Base-by-base conservation (phyloP, 2,888 invertebrate genomes). In the Tridacna crocea region DNA sequence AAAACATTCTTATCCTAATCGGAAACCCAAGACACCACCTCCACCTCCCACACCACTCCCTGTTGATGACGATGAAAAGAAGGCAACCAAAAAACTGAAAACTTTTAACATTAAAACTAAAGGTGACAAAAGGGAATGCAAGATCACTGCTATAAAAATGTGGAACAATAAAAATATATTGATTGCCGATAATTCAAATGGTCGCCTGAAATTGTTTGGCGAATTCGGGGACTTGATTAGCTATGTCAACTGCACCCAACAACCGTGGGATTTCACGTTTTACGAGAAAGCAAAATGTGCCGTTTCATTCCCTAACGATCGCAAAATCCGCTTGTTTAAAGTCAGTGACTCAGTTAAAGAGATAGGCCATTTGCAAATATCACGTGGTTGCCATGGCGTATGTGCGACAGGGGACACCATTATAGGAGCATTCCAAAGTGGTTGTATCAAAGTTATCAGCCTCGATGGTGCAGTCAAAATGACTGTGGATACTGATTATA, bases 401-500 rank as follows among this genome's bases (percentile, higher is more conserved):
- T 87, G 84, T 63, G 72, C 77, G 36, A 80, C 81, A 6, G 74
- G 68, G 0, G 83, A 84, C 60, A 68, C 83, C 65, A 63, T 87
- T 0, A 78, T 84, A 10, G 87, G 81, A 11, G 77, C 87, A 2
- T 87, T 72, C 77, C 72, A 75, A 19, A 84, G 75, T 36, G 87
- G 87, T 13, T 84, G 84, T 58, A 83, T 87, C n/a, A 77, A 83
- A 15, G 77, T 87, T n/a, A 73, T 87, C 24, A 66, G 80, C 48
- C 70, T 84, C 13, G 83, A 84, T 65, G 87, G 87, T 19, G 63
- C 75, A 0, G 83, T 87, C 3, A 87, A 84, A 58, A 87, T 84
- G 82, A 84, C 84, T 82, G 84, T 86, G 0, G 86, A 86, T 27
- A 86, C 86, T 0, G 86, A 86, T 51, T 87, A 83, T 77, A 84